A percentile compares a stretch with the other conserved stretches of the same genome.
phyloP scores from a whole-genome alignment of 2,888 invertebrate species.

The Neria commutata region DNA sequence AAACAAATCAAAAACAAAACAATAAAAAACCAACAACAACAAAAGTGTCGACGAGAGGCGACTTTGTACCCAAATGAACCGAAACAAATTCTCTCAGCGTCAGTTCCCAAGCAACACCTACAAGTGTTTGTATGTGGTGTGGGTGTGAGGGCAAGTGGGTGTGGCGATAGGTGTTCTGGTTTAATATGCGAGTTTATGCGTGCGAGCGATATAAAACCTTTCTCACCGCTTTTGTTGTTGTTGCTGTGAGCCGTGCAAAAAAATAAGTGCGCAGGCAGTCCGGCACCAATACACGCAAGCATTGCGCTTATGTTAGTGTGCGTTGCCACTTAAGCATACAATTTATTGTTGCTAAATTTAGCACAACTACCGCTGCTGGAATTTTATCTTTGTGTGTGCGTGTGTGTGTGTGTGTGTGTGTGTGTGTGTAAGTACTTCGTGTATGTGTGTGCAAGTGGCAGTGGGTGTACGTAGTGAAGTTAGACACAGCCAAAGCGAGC shows the following conservation, averaged over 20 bases:
- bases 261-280: slow-evolving; percentile 3
- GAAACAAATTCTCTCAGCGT: too few species aligned
- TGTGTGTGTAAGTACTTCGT: slow-evolving; percentile 45
- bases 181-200: not conserved
- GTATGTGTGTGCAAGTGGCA: slow-evolving; percentile 45
- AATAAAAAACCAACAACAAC: not conserved
- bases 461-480: too few species aligned
- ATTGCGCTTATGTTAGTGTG: not conserved
- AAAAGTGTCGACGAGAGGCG: not conserved
- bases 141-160: not conserved
- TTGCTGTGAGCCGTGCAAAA: too few species aligned
- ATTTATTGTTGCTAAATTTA: slow-evolving; percentile 23
- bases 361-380: not conserved
- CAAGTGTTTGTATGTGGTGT: not conserved
- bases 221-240: not conserved
- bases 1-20: not conserved
- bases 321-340: slow-evolving; percentile 20
- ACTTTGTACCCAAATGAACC: not conserved
- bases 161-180: too few species aligned
- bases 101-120: slow-evolving; percentile 5
- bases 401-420: slow-evolving; percentile 17
- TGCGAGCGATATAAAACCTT: slow-evolving; percentile 11
- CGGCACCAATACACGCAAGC: not conserved
- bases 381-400: slow-evolving; percentile 13
- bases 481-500: too few species aligned